Conservation (phyloP, 2,888 invertebrate genomes). For the Cephus sareptanus region DNA sequence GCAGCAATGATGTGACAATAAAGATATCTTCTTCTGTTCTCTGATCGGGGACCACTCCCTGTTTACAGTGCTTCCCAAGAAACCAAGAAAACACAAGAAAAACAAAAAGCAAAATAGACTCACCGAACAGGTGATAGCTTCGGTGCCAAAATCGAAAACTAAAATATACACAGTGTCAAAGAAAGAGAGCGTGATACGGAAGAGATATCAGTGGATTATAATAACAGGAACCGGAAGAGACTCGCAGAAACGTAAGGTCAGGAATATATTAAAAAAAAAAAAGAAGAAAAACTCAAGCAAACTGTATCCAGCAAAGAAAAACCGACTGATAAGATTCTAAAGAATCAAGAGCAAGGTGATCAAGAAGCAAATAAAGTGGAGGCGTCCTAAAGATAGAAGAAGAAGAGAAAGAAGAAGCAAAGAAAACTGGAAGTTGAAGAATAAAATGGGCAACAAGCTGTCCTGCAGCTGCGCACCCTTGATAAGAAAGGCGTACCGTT, state of each 20-base stretch:
- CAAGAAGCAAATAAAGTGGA: constrained; percentile 1
- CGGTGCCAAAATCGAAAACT: constrained; percentile 17
- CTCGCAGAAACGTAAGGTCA: constrained; percentile 4
- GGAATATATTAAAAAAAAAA: constrained; percentile 4
- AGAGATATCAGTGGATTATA: background rate
- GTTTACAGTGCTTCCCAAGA: constrained; percentile 61
- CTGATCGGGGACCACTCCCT: constrained; percentile 52
- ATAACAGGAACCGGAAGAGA: constrained; percentile 1
- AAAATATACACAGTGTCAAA: background rate
- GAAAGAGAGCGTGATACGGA: background rate
- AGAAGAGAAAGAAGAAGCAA: constrained; percentile 25
- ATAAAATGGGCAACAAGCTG: constrained; percentile 93
- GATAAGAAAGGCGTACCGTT: constrained; percentile 95
- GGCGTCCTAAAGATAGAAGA: background rate
- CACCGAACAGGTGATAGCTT: constrained; percentile 6
- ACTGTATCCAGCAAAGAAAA: constrained; percentile 19
- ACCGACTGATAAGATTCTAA: constrained; percentile 32
- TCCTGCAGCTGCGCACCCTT: constrained; percentile 97
- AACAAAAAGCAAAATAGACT: background rate
- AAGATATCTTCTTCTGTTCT: constrained; percentile 55
- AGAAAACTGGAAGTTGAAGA: constrained; percentile 19
- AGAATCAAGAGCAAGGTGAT: constrained; percentile 25
- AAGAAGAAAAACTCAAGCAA: constrained; percentile 9
- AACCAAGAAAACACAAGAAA: constrained; percentile 29
- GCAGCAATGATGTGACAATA: constrained; percentile 65